These are phyloP conservation scores for Ceyx erithaca DNA, from an alignment of 2,797 vertebrate species.

Conservation along the genomic window DNA sequence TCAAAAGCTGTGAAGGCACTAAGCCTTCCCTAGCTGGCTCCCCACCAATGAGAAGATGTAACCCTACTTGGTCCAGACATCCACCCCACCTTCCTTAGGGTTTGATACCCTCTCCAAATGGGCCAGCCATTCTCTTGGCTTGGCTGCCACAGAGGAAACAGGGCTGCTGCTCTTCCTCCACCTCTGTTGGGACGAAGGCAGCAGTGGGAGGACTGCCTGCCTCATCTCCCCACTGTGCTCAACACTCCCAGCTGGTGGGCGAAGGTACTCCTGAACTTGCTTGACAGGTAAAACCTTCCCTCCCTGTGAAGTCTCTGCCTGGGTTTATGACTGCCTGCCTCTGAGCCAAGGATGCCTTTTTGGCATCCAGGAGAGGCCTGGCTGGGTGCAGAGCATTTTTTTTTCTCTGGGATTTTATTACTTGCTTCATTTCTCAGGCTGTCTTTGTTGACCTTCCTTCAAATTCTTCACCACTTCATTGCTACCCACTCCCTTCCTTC, in stretches of 20 bases:
- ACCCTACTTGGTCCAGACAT: background rate
- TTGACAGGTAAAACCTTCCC: conserved; percentile 13
- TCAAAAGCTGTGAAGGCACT: background rate
- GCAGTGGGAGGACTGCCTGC: rapidly evolving
- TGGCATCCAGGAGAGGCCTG: background rate
- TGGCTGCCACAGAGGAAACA: background rate
- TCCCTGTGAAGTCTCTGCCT: conserved; percentile 23
- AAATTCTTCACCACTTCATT: background rate
- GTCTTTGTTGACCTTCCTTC: conserved; percentile 17
- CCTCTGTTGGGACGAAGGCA: background rate
- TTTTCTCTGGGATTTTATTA: conserved; percentile 32
- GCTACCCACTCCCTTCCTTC: background rate
- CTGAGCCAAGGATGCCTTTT: conserved; percentile 38
- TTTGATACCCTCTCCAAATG: background rate
- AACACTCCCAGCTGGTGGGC: background rate
- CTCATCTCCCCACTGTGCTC: background rate
- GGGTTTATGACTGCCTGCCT: conserved; percentile 6
- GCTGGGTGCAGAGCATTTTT: background rate
- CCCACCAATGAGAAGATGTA: background rate
- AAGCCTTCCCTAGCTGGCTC: background rate
- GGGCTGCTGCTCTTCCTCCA: background rate
- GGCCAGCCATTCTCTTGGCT: background rate
- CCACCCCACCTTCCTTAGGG: background rate
- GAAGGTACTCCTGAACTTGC: background rate
- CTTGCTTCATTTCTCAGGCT: background rate